Base-by-base conservation (phyloP, 1,140 invertebrate genomes). In the Akabosia matsudoensis region DNA sequence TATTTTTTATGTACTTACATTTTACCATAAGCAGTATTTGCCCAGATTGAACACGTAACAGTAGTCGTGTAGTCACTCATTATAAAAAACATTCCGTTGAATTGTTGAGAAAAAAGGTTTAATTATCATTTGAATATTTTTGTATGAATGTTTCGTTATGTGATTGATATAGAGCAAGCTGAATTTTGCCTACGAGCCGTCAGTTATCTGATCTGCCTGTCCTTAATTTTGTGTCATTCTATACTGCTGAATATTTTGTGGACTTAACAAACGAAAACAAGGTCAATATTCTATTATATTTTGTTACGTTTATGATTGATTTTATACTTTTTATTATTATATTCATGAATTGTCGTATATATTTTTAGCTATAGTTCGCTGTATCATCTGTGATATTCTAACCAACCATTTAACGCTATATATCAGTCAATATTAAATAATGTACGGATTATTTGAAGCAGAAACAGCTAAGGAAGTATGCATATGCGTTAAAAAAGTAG, bases 181-280 rank as follows among this genome's bases (percentile, higher is more conserved):
- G 70, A 78, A 79, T 70, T 81, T 81, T 81, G 70, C 74, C 37
- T 81, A 81, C 73, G 79, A 81, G 67, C 79, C 79, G 28, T 77
- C 79, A 24, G 34, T 80, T 51, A 73, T 80, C 67, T 80, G 75
- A 78, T 54, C 22, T 74, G 28, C 30, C 30, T 74, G 22, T 54
- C 26, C 4, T 56, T 45, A 61, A 61, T 30, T 7, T 30, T 67
- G 22, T 67, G n/a, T 10, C 54, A 56, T 56, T 13, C 37, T 56
- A 56, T 24, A 56, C 37, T 45, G 37, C 18, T n/a, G n/a, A n/a
- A n/a, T 45, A 10, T 45, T 18, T 45, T 13, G 7, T 31, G 61
- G 61, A 67, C 61, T 67, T 67, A 30, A 67, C 61, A 67, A 67
- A n/a, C n/a, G n/a, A n/a, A n/a, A 67, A 67, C 61, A 67, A 67